Evolutionary conservation across 2,113 vertebrate species (phyloP), one percentile per base, ranked within the genome.

Genomic region (Gallinago undulata): DNA sequence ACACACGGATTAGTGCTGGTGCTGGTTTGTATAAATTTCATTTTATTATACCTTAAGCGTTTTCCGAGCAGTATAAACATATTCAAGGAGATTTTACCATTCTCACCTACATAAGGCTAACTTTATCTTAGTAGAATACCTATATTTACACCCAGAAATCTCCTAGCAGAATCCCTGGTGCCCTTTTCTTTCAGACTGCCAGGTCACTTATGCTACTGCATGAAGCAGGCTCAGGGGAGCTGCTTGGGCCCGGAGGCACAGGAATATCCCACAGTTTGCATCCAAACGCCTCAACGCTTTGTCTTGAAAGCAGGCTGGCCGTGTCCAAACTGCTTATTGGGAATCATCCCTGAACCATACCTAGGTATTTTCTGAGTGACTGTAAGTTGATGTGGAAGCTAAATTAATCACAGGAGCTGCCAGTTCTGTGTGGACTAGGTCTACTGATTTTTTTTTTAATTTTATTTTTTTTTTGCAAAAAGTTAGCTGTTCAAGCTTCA

Each of bases 121-220:
- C 19, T 35, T 57, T 45, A 21, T 25, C 8, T 41, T 48, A 1
- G 27, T 50, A 35, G 45, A 47, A 43, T 25, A n/a, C 23, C 33
- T 28, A 1, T 6, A 4, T 69, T 87, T 56, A 64, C 19, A 25
- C 55, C 64, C 45, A 19, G 15, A 57, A 30, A 13, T 45, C 59
- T 76, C 43, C 27, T 37, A 30, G 39, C 2, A 47, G n/a, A 59
- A 23, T 50, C 64, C 17, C 45, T 62, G 45, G 23, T 67, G 28
- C 48, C 12, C 27, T 78, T 89, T 22, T 21, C 90, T 47, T 53
- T 66, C 72, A 70, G 64, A 7, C 41, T 37, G 11, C 13, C 9
- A 18, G 47, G 69, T 48, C 2, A 0, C 23, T 62, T 47, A 8
- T 6, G 19, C n/a, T 15, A 2, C 50, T 10, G 24, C 64, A 48